Base-by-base conservation (phyloP, 2,797 vertebrate species). In the Tympanoctomys barrerae region DNA sequence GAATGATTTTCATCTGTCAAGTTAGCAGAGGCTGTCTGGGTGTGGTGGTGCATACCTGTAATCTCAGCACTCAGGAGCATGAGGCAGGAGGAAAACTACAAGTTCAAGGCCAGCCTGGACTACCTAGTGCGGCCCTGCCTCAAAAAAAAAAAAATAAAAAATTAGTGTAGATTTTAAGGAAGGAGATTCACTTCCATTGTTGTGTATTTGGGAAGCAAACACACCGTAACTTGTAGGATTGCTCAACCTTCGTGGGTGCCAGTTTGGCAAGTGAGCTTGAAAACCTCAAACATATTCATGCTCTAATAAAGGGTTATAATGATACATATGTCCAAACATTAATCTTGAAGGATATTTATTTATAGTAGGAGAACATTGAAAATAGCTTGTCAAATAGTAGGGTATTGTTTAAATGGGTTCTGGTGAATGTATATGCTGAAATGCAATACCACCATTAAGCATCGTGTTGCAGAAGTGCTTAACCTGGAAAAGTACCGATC, bases 261-360 rank as follows among this genome's bases (percentile, higher is more conserved):
- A 93, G 82, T 52, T 93, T 77, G 82, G 82, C 87, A 77, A 73
- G 21, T 22, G 28, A 54, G 68, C 61, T 90, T 87, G 87, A 87
- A 89, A 93, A 90, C 87, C 68, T 93, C 82, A 95, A 95, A 77
- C 82, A 61, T 82, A 82, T 82, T 95, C 82, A 68, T 82, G 68
- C 33, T 90, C 49, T 90, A 90, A 86, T 95, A 95, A 90, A 90
- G 87, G 68, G 75, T 90, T 90, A 90, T 90, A 93, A 81, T 90
- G 94, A 89, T 89, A 89, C 87, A 81, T 90, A 75, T 93, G 87
- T 90, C 86, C 90, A 89, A 92, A 95, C 90, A 81, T 90, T 85
- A 64, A 89, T 89, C 90, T 89, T 85, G 54, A 89, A 57, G 80
- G 68, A 57, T 95, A 92, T 95, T 95, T 92, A 95, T 89, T 92